Evolutionary conservation across 1,140 invertebrate species (phyloP).

Genomic region (Papilio xuthus): DNA sequence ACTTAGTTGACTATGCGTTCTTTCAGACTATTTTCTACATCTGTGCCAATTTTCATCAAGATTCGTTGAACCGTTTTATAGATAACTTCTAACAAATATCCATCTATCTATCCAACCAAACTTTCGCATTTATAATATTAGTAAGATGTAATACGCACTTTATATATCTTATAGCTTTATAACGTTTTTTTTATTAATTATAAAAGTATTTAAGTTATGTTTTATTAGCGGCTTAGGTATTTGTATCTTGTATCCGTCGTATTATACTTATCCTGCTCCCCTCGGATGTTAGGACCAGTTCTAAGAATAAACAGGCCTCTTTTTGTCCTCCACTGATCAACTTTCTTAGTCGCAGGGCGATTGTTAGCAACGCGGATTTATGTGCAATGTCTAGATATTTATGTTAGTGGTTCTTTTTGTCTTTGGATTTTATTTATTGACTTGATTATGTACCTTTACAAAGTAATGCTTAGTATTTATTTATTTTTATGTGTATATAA

Average conservation of each 20-base stretch:
- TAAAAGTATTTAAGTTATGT: slow-evolving; percentile 8
- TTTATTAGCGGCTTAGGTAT: slow-evolving; percentile 1
- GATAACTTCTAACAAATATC: no score
- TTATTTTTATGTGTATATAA: background rate
- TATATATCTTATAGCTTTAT: background rate
- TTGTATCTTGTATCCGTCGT: background rate
- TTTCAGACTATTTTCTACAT: no score
- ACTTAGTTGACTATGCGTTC: no score
- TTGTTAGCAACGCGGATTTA: slow-evolving; percentile 29
- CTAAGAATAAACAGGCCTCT: slow-evolving; percentile 49
- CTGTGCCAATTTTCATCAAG: no score
- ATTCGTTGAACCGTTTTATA: no score
- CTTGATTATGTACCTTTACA: background rate
- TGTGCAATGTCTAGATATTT: background rate
- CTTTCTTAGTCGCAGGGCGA: slow-evolving; percentile 45
- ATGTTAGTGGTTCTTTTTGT: slow-evolving; percentile 5
- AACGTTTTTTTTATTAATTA: background rate
- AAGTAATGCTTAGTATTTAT: background rate
- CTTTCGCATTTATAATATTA: no score
- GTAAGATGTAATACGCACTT: background rate
- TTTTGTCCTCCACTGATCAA: slow-evolving; percentile 51
- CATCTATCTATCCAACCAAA: no score
- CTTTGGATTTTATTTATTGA: background rate
- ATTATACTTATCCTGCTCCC: slow-evolving; percentile 37
- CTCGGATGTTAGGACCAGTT: slow-evolving; percentile 42